These are phyloP conservation scores for Mercenaria mercenaria DNA, from an alignment of 1,140 invertebrate genomes.

Conservation along the genomic window DNA sequence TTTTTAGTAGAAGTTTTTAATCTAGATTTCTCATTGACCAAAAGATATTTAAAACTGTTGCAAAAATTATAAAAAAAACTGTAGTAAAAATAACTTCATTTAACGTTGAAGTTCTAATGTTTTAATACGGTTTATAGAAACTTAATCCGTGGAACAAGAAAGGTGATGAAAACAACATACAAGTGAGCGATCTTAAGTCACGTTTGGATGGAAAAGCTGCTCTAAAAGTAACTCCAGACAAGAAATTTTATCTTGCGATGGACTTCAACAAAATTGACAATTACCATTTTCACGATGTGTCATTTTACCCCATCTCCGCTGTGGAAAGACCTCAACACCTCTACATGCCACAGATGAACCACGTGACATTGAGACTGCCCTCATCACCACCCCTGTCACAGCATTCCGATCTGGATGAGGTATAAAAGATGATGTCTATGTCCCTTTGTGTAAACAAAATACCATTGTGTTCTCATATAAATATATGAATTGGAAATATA, in stretches of 20 bases:
- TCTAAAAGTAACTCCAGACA: conserved; percentile 74
- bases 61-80: not conserved
- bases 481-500: no score
- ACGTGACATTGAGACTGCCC: conserved; percentile 93
- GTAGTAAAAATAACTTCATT: not conserved
- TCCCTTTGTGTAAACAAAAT: no score
- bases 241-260: conserved; percentile 77
- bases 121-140: conserved; percentile 60
- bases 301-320: conserved; percentile 66
- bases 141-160: conserved; percentile 86
- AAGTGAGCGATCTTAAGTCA: conserved; percentile 91
- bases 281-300: conserved; percentile 67
- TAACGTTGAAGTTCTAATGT: not conserved
- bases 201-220: conserved; percentile 88
- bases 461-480: no score
- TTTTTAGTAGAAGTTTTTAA: not conserved
- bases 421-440: conserved; percentile 74
- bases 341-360: conserved; percentile 94
- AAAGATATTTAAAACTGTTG: not conserved
- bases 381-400: conserved; percentile 91
- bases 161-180: conserved; percentile 86
- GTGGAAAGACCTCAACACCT: conserved; percentile 84
- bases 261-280: conserved; percentile 79
- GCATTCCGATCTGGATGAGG: conserved; percentile 89
- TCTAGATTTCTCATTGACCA: no score